Conservation (phyloP, 2,888 invertebrate species). For the Melipona bicolor region DNA sequence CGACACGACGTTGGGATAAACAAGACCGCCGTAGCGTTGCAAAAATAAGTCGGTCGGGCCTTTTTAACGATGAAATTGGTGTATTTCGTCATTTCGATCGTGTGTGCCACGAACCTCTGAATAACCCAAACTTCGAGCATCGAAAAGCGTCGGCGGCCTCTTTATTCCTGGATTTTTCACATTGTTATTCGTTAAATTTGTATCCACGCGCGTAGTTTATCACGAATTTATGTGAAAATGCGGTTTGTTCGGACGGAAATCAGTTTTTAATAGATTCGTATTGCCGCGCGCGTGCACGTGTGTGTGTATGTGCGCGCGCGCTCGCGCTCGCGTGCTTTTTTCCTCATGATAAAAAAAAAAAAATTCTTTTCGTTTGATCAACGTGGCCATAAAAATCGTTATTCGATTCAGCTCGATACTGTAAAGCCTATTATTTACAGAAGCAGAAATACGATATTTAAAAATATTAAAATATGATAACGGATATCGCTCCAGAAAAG, state of each 20-base stretch:
- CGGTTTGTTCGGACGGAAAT: not conserved
- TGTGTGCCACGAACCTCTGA: not conserved
- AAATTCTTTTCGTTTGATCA: conserved; percentile 1
- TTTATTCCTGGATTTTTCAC: not conserved
- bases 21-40: conserved; percentile 11
- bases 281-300: too few species aligned
- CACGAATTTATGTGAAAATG: not conserved
- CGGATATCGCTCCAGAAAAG: not conserved
- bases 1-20: conserved; percentile 26
- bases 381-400: conserved; percentile 3
- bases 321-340: too few species aligned
- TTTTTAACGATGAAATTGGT: conserved; percentile 11
- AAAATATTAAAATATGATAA: conserved; percentile 16
- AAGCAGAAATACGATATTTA: conserved; percentile 1
- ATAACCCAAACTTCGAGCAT: not conserved
- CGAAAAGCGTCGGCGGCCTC: not conserved
- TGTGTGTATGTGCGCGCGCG: too few species aligned
- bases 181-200: not conserved
- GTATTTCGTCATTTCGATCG: not conserved
- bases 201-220: not conserved
- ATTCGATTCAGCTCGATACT: not conserved
- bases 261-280: conserved; percentile 6
- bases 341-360: not conserved
- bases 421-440: conserved; percentile 5
- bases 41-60: not conserved